phyloP scores from a whole-genome alignment of 2,113 vertebrate genomes.

The Nannospalax galili region DNA sequence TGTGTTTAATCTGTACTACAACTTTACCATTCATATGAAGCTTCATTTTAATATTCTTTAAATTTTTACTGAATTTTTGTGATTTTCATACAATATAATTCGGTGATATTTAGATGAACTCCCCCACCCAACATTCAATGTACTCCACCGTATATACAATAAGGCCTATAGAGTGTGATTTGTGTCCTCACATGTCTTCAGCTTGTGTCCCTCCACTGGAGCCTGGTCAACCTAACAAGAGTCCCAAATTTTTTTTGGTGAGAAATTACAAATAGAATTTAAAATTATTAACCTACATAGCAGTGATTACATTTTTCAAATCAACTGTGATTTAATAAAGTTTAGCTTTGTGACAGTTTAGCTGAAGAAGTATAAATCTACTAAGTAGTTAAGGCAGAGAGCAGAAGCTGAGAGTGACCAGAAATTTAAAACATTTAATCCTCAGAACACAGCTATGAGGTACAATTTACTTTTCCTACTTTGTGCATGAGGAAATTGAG shows the following conservation, averaged over 20 bases:
- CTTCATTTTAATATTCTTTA: neutral
- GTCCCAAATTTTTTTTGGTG: neutral
- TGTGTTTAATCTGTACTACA: neutral
- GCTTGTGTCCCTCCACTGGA: too few species aligned
- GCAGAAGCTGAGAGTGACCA: neutral
- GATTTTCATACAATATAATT: too few species aligned
- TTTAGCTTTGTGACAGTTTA: neutral
- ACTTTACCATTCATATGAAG: neutral
- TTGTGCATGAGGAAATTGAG: constrained; percentile 5
- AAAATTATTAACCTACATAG: neutral
- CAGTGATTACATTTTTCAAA: constrained; percentile 21
- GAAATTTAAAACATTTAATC: neutral
- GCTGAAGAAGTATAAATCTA: neutral
- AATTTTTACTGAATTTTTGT: too few species aligned
- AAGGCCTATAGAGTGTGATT: too few species aligned
- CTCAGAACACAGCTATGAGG: neutral
- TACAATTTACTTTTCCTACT: neutral
- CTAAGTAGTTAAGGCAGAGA: neutral
- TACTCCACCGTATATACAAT: too few species aligned
- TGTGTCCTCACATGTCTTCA: too few species aligned
- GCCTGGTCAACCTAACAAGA: too few species aligned
- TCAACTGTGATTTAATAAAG: neutral
- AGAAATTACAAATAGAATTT: neutral
- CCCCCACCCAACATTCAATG: too few species aligned
- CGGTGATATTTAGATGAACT: too few species aligned